Evolutionary conservation across 23 tunicate genomes (phyloP).

Genomic region (Botrylloides violaceus): DNA sequence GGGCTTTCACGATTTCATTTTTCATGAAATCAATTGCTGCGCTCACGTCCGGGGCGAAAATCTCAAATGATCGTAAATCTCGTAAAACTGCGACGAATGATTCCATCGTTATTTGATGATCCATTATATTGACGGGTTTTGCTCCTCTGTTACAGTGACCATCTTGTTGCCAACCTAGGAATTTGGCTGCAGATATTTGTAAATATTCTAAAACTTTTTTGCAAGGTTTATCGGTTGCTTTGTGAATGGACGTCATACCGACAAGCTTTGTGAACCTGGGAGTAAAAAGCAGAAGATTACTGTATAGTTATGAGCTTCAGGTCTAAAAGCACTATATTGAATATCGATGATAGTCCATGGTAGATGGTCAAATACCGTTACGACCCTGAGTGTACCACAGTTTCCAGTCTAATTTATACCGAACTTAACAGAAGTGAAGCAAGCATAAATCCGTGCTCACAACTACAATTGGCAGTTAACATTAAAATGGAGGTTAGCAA

Average conservation of each 20-base stretch:
- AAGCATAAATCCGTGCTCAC: no score
- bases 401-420: no score
- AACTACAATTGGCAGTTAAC: no score
- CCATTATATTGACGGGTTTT: constrained; percentile 1
- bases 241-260: neutral
- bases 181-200: constrained; percentile 10
- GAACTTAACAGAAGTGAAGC: no score
- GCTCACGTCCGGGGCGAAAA: constrained; percentile 74
- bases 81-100: constrained; percentile 48
- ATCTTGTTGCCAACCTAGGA: constrained; percentile 25
- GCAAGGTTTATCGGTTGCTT: constrained; percentile 5
- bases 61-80: constrained; percentile 50
- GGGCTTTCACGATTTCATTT: constrained; percentile 5
- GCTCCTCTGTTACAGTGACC: constrained; percentile 13
- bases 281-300: no score
- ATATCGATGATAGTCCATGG: no score
- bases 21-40: constrained; percentile 65
- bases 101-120: constrained; percentile 37
- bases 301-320: no score
- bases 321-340: no score
- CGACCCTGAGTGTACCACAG: no score
- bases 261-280: neutral
- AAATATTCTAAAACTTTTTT: neutral
- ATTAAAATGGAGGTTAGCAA: no score
- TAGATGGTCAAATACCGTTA: no score